A percentile compares a stretch with the other conserved stretches of the same genome.
These are phyloP conservation scores for Scolanthus callimorphus DNA, from an alignment of 92 coral and sea anemone species.

Conservation along the genomic window DNA sequence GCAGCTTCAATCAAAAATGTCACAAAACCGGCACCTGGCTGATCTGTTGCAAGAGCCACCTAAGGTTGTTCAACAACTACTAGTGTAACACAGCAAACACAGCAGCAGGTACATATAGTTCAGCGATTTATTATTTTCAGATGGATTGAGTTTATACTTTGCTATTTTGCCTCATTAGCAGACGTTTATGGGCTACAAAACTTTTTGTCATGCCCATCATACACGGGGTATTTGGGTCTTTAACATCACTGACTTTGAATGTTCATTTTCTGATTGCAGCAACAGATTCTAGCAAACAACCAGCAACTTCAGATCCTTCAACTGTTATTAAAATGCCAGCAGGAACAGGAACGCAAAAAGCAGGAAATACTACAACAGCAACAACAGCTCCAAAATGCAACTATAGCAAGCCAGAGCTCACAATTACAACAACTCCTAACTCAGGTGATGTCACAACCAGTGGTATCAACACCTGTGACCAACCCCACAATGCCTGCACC, in stretches of 20 bases:
- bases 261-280: neutral
- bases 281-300: conserved; percentile 14
- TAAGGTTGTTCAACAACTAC: no score
- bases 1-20: conserved; percentile 29
- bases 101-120: no score
- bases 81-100: no score
- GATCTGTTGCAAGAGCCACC: conserved; percentile 34
- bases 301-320: conserved; percentile 16
- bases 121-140: no score
- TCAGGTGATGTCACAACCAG: conserved; percentile 6
- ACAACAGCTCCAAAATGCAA: conserved; percentile 30
- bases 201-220: no score
- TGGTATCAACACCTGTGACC: neutral
- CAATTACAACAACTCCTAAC: conserved; percentile 29
- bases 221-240: no score
- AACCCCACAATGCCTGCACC: conserved; percentile 3
- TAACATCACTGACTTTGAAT: no score
- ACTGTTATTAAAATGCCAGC: conserved; percentile 34
- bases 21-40: conserved; percentile 6
- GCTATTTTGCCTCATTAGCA: no score
- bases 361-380: conserved; percentile 45
- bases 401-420: conserved; percentile 18
- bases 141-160: no score
- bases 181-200: no score
- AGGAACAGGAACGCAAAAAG: conserved; percentile 38